These are phyloP conservation scores for Spodoptera littoralis DNA, from an alignment of 2,888 invertebrate genomes.

Conservation along the genomic window DNA sequence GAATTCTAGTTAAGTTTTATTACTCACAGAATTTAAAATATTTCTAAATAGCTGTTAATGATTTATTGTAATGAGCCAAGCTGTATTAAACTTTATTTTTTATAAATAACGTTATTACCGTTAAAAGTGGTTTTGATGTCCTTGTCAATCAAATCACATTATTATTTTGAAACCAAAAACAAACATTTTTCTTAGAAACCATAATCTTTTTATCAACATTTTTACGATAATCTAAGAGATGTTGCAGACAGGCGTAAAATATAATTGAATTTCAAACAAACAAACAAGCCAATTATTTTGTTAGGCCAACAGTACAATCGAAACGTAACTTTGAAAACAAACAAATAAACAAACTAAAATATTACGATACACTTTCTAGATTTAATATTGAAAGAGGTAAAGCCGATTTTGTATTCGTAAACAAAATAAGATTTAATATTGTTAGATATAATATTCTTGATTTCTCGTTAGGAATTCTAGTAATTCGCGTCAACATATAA, in stretches of 20 bases:
- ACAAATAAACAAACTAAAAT: slow-evolving; percentile 18
- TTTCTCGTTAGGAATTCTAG: slow-evolving; percentile 3
- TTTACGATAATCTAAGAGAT: slow-evolving; percentile 3
- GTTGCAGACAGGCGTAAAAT: neutral
- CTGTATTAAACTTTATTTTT: too few species aligned
- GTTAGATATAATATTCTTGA: too few species aligned
- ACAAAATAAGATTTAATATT: slow-evolving; percentile 3
- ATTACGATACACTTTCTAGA: slow-evolving; percentile 15
- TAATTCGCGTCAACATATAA: neutral
- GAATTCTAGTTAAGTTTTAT: neutral
- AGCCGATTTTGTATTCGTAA: slow-evolving; percentile 16
- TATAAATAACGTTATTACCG: too few species aligned
- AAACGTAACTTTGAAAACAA: slow-evolving; percentile 10
- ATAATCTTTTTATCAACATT: neutral
- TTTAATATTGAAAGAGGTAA: slow-evolving; percentile 30
- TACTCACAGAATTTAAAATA: neutral
- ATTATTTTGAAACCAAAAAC: too few species aligned
- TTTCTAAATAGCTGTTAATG: too few species aligned
- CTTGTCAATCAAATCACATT: too few species aligned
- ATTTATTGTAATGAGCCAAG: too few species aligned
- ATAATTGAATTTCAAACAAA: slow-evolving; percentile 11
- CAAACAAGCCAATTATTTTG: slow-evolving; percentile 35
- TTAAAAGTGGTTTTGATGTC: too few species aligned
- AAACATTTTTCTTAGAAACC: too few species aligned
- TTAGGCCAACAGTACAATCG: slow-evolving; percentile 1